Conservation (phyloP, 2,888 invertebrate species). For the Calameuta pallipes region DNA sequence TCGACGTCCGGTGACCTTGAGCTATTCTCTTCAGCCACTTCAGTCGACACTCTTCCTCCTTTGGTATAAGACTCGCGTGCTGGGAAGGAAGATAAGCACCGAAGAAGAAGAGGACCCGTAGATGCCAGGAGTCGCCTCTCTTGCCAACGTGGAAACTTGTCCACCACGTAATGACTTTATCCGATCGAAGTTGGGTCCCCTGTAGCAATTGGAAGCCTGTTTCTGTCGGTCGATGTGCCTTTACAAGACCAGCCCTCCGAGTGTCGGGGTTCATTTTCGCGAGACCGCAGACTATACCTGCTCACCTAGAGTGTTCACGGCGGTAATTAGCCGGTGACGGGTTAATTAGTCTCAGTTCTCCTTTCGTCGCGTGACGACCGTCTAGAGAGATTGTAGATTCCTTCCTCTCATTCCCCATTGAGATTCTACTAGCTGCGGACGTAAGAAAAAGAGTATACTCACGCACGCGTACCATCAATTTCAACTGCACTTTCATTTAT, state of each 20-base stretch:
- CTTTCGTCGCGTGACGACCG: conserved; percentile 54
- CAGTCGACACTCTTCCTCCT: background rate
- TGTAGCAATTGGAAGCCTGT: background rate
- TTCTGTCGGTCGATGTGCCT: background rate
- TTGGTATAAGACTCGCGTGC: background rate
- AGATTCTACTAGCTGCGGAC: background rate
- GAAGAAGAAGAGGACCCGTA: background rate
- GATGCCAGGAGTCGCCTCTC: background rate
- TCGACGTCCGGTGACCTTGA: conserved; percentile 33
- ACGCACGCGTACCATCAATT: background rate
- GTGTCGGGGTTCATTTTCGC: background rate
- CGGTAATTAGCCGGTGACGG: conserved; percentile 55
- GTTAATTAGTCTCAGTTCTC: conserved; percentile 53
- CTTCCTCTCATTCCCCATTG: background rate
- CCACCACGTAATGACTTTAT: conserved; percentile 39
- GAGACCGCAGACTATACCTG: background rate
- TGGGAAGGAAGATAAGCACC: background rate
- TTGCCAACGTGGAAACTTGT: conserved; percentile 13
- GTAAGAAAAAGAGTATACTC: background rate
- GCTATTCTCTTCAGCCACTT: background rate
- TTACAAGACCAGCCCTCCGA: background rate
- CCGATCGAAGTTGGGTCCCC: background rate
- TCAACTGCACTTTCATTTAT: background rate
- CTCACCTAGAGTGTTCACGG: background rate
- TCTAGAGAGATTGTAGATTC: conserved; percentile 37